Conservation (phyloP, 2,888 invertebrate genomes). For the Plemyria rubiginata region DNA sequence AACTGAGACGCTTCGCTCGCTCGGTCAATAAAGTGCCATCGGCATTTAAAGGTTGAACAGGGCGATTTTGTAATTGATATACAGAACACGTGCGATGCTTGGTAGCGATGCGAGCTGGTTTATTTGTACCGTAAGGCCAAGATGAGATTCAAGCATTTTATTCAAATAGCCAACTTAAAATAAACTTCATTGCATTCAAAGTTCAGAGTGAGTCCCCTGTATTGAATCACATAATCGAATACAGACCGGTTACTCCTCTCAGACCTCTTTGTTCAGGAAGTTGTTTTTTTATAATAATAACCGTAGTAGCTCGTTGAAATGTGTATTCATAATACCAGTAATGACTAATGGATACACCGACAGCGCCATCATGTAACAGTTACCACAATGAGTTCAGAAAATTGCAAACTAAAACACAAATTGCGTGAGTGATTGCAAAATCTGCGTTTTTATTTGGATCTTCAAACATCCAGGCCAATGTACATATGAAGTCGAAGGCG, state of each 20-base stretch:
- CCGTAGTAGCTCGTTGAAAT: not conserved
- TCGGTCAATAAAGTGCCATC: no score
- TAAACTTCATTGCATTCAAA: not conserved
- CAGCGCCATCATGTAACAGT: constrained; percentile 10
- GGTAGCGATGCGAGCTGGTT: constrained; percentile 6
- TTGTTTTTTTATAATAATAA: not conserved
- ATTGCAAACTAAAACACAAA: not conserved
- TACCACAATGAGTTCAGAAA: constrained; percentile 13
- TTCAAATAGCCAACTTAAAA: not conserved
- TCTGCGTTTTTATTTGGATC: constrained; percentile 20
- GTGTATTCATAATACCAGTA: not conserved
- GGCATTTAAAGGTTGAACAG: constrained; percentile 35
- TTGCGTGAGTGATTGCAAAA: constrained; percentile 15
- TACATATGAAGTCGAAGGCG: constrained; percentile 31
- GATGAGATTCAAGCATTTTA: constrained; percentile 17
- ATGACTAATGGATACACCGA: not conserved
- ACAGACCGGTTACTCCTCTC: no score
- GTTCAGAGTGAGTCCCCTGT: not conserved
- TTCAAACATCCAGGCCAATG: constrained; percentile 36
- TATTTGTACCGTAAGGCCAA: constrained; percentile 33
- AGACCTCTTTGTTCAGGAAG: no score
- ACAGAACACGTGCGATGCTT: constrained; percentile 32
- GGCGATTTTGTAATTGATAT: constrained; percentile 26
- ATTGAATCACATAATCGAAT: no score
- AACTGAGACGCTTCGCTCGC: no score